Base-by-base conservation (phyloP, 2,113 vertebrate genomes). In the Mormyrus lacerda region DNA sequence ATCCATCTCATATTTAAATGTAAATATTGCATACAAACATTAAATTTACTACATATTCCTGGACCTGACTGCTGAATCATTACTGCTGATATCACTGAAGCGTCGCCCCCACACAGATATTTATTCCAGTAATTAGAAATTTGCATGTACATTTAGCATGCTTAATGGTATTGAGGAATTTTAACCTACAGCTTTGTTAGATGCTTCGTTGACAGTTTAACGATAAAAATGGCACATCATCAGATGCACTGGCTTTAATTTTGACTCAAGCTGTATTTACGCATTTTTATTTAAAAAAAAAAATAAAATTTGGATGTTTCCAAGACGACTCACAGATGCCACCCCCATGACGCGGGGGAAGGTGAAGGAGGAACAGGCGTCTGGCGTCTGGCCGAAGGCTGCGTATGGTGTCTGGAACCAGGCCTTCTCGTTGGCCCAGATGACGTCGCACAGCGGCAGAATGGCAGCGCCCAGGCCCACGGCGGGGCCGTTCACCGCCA, bases 331-430 rank as follows among this genome's bases (percentile, higher is more conserved):
- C 91, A 99, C 98, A 93, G 98, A 97, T 83, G 98, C 97, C 73
- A 97, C 95, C 89, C 98, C 98, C 98, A 99, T 99, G 93, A 99
- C 97, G 35, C 95, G 96, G 93, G 98, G 98, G 92, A 99, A 99
- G 89, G 97, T 98, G 91, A 98, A 95, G 44, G 98, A 98, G 4
- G 98, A 97, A 93, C 98, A 99, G 91, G 96, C 97, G 84, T 99
- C 98, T 1, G 98, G 98, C 76, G 98, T 99, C 94, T 99, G 98
- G 89, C 98, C 98, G 89, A 97, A 99, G 88, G 96, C 96, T 11
- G 97, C 96, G 92, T 99, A 99, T 0, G 98, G 98, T 27, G 98
- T 99, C 92, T 99, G 98, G 95, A 99, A 99, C 98, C 98, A 99
- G 39, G 98, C 97, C 93, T 99, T 99, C 93, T 99, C 98, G 88